Conservation (phyloP, 2,888 invertebrate genomes). For the Sminthurides aquaticus region DNA sequence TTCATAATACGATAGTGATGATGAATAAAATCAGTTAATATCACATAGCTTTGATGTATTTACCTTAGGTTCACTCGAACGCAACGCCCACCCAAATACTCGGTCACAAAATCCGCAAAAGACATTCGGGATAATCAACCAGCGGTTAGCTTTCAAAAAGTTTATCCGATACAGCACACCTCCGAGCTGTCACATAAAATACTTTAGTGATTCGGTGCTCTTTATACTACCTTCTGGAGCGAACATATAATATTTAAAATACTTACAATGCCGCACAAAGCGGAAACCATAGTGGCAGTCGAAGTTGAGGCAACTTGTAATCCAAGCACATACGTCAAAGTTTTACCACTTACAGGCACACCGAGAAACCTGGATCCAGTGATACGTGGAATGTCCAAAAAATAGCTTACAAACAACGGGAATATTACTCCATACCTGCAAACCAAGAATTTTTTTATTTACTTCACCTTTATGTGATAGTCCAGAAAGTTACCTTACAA, state of each 20-base stretch:
- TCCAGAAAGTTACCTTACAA: neutral
- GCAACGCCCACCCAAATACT: slow-evolving; percentile 48
- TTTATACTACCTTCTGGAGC: neutral
- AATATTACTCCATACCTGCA: slow-evolving; percentile 49
- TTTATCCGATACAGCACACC: slow-evolving; percentile 47
- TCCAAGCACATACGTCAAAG: slow-evolving; percentile 51
- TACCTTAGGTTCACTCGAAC: slow-evolving; percentile 47
- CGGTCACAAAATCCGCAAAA: slow-evolving; percentile 45
- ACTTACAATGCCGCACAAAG: slow-evolving; percentile 50
- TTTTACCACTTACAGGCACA: slow-evolving; percentile 53
- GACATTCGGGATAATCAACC: slow-evolving; percentile 47
- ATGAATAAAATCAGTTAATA: neutral
- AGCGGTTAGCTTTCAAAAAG: slow-evolving; percentile 47
- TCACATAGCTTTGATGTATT: too few relatives aligned
- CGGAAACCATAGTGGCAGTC: slow-evolving; percentile 47
- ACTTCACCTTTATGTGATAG: neutral
- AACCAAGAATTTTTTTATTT: neutral
- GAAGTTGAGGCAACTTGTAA: slow-evolving; percentile 50
- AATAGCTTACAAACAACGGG: slow-evolving; percentile 52
- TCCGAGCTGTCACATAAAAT: slow-evolving; percentile 39
- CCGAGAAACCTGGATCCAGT: slow-evolving; percentile 44
- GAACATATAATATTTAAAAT: too few relatives aligned
- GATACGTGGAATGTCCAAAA: slow-evolving; percentile 50
- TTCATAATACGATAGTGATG: too few relatives aligned
- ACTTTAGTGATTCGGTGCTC: neutral